Evolutionary conservation across 1,140 invertebrate genomes (phyloP).

Genomic region (Akabosia matsudoensis): DNA sequence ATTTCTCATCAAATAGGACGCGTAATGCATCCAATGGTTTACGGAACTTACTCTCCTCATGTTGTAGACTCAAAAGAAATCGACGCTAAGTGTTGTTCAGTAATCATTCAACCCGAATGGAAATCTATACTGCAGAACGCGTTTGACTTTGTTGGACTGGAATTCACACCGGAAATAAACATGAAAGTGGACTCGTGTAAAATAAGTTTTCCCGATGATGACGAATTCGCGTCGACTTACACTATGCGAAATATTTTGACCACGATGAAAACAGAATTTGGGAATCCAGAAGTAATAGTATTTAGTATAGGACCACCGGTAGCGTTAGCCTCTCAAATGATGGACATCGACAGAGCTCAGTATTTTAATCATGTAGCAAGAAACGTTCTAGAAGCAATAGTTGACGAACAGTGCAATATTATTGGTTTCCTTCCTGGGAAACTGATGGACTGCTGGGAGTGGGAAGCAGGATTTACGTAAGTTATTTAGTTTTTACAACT

Average conservation of each 20-base stretch:
- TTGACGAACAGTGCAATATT: not conserved
- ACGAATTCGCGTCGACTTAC: conserved; percentile 2
- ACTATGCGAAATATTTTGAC: conserved; percentile 35
- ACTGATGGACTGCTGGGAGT: conserved; percentile 21
- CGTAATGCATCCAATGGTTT: not conserved
- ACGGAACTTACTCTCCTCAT: not conserved
- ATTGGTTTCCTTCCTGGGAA: conserved; percentile 1
- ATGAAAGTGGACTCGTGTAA: not conserved
- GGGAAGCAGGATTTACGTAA: conserved; percentile 19
- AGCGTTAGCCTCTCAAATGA: not conserved
- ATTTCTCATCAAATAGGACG: not conserved
- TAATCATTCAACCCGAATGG: not conserved
- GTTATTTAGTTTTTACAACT: not conserved
- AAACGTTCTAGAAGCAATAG: not conserved
- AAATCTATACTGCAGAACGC: not conserved
- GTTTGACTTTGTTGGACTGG: not conserved
- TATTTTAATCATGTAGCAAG: conserved; percentile 24
- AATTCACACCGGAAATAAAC: conserved; percentile 2
- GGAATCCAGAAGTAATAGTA: conserved; percentile 39
- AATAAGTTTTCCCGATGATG: not conserved
- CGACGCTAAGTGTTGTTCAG: not conserved
- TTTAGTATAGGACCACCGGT: conserved; percentile 43
- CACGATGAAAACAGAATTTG: conserved; percentile 34
- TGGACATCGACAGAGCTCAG: conserved; percentile 5
- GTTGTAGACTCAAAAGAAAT: not conserved